These are phyloP conservation scores for Lasioglossum zephyrum DNA, from an alignment of 2,888 invertebrate species.

Conservation along the genomic window DNA sequence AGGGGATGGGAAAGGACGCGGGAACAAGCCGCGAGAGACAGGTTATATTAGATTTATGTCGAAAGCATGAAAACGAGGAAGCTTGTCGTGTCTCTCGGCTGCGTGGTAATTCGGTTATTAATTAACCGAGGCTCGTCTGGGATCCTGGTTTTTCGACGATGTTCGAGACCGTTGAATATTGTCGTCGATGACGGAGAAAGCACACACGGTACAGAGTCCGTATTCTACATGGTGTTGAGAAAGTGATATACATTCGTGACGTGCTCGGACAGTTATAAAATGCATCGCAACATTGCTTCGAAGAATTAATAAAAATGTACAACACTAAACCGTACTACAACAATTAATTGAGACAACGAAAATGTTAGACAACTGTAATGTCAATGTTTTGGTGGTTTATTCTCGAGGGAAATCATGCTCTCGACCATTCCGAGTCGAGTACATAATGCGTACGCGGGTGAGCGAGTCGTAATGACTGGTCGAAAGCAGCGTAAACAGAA, in stretches of 20 bases:
- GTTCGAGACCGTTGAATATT: constrained; percentile 1
- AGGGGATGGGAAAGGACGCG: background rate
- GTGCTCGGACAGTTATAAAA: background rate
- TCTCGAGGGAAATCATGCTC: background rate
- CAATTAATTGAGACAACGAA: background rate
- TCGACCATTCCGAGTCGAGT: background rate
- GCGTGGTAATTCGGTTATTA: constrained; percentile 48
- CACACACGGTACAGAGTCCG: constrained; percentile 1
- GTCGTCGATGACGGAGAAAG: constrained; percentile 51
- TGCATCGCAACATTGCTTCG: background rate
- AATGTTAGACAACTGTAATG: background rate
- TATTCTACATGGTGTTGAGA: constrained; percentile 26
- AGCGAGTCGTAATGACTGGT: constrained; percentile 11
- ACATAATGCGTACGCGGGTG: background rate
- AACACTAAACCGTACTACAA: too few species aligned
- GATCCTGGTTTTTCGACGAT: constrained; percentile 34
- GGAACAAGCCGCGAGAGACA: constrained; percentile 18
- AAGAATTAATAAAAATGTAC: too few species aligned
- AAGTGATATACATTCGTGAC: constrained; percentile 34
- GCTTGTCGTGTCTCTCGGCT: constrained; percentile 5
- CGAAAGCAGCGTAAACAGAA: constrained; percentile 29
- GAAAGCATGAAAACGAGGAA: constrained; percentile 16
- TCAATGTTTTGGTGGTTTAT: background rate
- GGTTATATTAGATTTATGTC: constrained; percentile 28
- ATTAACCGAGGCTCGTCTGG: constrained; percentile 37